Percentiles rank a stretch among this genome's conserved stretches.
Evolutionary conservation across 2,797 vertebrate genomes (phyloP).

Genomic region (Jordanella pulchra): DNA sequence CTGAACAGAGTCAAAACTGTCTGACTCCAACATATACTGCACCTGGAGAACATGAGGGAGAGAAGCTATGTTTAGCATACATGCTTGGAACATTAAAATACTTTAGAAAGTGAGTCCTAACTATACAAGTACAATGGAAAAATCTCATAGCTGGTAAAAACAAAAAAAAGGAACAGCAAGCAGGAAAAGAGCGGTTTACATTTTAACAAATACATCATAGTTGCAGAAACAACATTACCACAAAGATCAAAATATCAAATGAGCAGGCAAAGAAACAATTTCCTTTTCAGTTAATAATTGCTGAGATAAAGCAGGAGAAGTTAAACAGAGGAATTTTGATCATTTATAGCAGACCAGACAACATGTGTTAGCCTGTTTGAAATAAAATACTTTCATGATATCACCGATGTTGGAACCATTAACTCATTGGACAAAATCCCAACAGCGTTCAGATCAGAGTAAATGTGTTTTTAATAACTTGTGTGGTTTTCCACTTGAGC

Average conservation of each 20-base stretch:
- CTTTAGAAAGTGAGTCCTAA: not conserved
- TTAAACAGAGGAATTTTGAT: not conserved
- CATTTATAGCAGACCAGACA: not conserved
- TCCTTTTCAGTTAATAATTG: not conserved
- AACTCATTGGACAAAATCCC: slow-evolving; percentile 5
- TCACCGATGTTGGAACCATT: slow-evolving; percentile 1
- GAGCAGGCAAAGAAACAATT: not conserved
- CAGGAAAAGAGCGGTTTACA: not conserved
- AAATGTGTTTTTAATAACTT: slow-evolving; percentile 14
- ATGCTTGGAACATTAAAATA: not conserved
- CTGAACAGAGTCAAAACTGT: slow-evolving; percentile 92
- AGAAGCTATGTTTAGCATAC: not conserved
- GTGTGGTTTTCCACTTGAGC: not conserved
- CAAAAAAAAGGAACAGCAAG: not conserved
- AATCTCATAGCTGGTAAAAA: slow-evolving; percentile 2
- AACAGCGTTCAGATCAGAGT: slow-evolving; percentile 1
- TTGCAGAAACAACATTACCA: not conserved
- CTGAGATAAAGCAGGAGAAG: not conserved
- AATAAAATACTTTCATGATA: slow-evolving; percentile 9
- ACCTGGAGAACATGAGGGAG: slow-evolving; percentile 63
- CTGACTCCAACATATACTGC: slow-evolving; percentile 92
- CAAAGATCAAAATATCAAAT: not conserved
- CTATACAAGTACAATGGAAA: not conserved
- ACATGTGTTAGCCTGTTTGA: slow-evolving; percentile 8
- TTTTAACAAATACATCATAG: not conserved